These are phyloP conservation scores for Drosophila kurseongensis DNA, from an alignment of 1,140 invertebrate species.

Conservation along the genomic window DNA sequence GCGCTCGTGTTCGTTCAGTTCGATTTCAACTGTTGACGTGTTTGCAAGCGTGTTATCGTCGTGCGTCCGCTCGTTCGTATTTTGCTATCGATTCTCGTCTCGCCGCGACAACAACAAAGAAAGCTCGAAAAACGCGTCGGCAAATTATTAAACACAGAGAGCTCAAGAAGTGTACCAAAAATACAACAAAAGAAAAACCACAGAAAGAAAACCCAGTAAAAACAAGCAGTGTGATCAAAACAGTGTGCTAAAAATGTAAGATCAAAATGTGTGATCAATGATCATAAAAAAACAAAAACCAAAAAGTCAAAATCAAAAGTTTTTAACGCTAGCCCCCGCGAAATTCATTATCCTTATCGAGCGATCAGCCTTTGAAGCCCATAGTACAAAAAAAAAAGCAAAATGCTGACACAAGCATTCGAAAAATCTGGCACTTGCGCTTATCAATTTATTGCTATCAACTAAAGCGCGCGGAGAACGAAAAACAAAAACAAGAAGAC, in stretches of 20 bases:
- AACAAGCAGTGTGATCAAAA: constrained; percentile 23
- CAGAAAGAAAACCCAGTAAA: constrained; percentile 17
- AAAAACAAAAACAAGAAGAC: constrained; percentile 37
- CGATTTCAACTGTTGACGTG: constrained; percentile 84
- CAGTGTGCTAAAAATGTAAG: constrained; percentile 44
- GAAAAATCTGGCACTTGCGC: constrained; percentile 70
- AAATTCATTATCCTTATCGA: constrained; percentile 47
- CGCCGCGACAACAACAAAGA: constrained; percentile 51
- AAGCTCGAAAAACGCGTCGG: constrained; percentile 67
- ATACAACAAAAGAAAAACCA: constrained; percentile 6
- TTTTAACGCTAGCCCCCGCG: constrained; percentile 23
- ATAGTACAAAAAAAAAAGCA: neutral
- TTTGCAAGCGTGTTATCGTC: constrained; percentile 67
- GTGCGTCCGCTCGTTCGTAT: constrained; percentile 49
- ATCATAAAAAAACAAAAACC: constrained; percentile 19
- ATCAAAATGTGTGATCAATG: constrained; percentile 10
- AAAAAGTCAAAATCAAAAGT: constrained; percentile 18
- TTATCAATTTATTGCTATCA: constrained; percentile 82
- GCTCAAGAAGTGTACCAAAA: constrained; percentile 25
- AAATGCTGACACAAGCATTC: constrained; percentile 39
- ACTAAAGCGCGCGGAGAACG: constrained; percentile 23
- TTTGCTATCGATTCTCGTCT: constrained; percentile 46
- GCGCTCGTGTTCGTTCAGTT: constrained; percentile 74
- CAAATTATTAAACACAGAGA: constrained; percentile 31
- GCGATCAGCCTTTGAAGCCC: constrained; percentile 33